Base-by-base conservation (phyloP, 2,113 vertebrate species). In the Erinaceus europaeus region DNA sequence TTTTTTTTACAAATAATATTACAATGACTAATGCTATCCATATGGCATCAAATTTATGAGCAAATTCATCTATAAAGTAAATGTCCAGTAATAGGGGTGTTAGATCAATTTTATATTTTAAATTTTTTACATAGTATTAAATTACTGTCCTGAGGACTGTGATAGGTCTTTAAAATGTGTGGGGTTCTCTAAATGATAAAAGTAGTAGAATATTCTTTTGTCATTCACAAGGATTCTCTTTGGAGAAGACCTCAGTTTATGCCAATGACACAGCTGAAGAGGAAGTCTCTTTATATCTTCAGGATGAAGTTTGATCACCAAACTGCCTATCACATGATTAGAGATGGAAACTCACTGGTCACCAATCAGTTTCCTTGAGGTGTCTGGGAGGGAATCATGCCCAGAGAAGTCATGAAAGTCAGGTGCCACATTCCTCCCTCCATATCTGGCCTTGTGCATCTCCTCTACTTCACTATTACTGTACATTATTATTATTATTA, bases 1-100 rank as follows among this genome's bases (percentile, higher is more conserved):
- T 44, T 53, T 27, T 80, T 38, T 67, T 32, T 75, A 52, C 9
- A 81, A 84, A 64, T 15, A 71, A 32, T 53, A 72, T n/a, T 86
- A 17, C 23, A 77, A 25, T 32, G 65, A 72, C 50, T 61, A 81
- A 71, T 25, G 3, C 13, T 78, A 12, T 59, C 48, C 0, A 10
- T 2, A 59, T 34, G 20, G 48, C 17, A 44, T 40, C 77, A 44
- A 74, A 52, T 61, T 73, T 86, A 86, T 1, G 65, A 46, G 53
- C 5, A 78, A n/a, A 18, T 59, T 94, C 27, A 50, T 67, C 13
- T 86, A 14, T 27, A 74, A n/a, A 80, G 86, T 62, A 72, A 88
- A 91, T 83, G 75, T 40, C 15, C 55, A 90, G 90, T 90, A 94
- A 78, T 48, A 13, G 14, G 29, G 17, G 23, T 38, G 21, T 65